Base-by-base conservation (phyloP, 2,888 invertebrate species). In the Polyommatus icarus region DNA sequence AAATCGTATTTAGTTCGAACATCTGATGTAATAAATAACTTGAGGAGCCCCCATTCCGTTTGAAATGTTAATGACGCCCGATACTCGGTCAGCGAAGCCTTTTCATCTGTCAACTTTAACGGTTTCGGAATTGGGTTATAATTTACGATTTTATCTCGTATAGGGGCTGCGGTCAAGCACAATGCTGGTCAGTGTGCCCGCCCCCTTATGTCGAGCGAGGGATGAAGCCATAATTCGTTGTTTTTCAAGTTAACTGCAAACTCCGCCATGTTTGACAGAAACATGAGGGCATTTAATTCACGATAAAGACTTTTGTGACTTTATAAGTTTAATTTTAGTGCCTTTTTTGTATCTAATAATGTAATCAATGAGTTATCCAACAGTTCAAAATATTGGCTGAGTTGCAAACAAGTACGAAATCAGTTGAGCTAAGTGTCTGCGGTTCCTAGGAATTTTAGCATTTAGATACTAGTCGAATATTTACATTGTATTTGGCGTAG, bases 121-220 rank as follows among this genome's bases (percentile, higher is more conserved):
- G 91, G 87, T 91, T 89, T 88, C 89, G 90, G 91, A 93, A 94
- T 93, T 93, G 93, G 93, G 92, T 92, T 92, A 92, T 94, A 93
- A 94, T 94, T 94, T 94, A 94, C 90, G 92, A 94, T 93, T 91
- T 93, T 93, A 94, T 94, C 93, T 92, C 88, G 84, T 90, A 93
- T 93, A 90, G 92, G 93, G 93, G 93, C 89, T 90, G 89, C 86
- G 91, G 90, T 91, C 91, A 91, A 89, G 87, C 86, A 92, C 92
- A 89, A 84, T 85, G 84, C 86, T 87, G 82, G 87, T 88, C 85
- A 88, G 85, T 87, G 81, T 80, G 90, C 92, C 91, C 88, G 90
- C 87, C 88, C 88, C 89, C 90, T 91, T 91, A 89, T 90, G 91
- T 91, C 90, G 75, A 54, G 18, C 50, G 75, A 54, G 54, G 75